Base-by-base conservation (phyloP, 2,888 invertebrate species). In the Macrophya annulata region DNA sequence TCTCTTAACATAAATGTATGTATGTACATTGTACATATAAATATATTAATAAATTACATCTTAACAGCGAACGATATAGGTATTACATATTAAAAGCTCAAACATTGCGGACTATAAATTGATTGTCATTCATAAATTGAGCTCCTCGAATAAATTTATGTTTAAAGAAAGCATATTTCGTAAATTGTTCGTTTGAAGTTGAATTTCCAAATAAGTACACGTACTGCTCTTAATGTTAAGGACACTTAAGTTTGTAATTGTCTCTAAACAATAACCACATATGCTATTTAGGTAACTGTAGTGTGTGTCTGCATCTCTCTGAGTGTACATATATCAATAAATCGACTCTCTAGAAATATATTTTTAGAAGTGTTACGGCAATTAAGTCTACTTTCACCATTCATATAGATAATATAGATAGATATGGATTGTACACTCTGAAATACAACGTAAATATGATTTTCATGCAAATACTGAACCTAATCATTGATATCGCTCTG, bases 171-270 rank as follows among this genome's bases (percentile, higher is more conserved):
- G 31, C 55, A 25, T 76, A 15, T 48, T 25, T 48, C 76, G 48
- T 77, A 17, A 25, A 17, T 77, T 77, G 9, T 17, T 77, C 59
- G 43, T 83, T 68, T 83, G 4, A 48, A 68, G 76, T 74, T 76
- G 84, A 85, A 74, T 84, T 76, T 84, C 65, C 76, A 84, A 85
- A 40, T 68, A 65, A 25, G 25, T 51, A 83, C 48, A 65, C 55
- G 40, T 83, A n/a, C 84, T 88, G 88, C 87, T 89, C 89, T 89
- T 90, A 91, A 92, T 90, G 90, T 93, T 93, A 93, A 93, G 93
- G 93, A 93, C 93, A 93, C 93, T 93, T 93, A 91, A 91, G 91
- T 92, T 92, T 89, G 90, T 92, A 91, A 87, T 89, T 89, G 87
- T 88, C 87, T 89, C 89, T 87, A 88, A 88, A 89, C 87, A 87